Evolutionary conservation across 2,797 vertebrate species (phyloP).

Genomic region (Danio kyathit): DNA sequence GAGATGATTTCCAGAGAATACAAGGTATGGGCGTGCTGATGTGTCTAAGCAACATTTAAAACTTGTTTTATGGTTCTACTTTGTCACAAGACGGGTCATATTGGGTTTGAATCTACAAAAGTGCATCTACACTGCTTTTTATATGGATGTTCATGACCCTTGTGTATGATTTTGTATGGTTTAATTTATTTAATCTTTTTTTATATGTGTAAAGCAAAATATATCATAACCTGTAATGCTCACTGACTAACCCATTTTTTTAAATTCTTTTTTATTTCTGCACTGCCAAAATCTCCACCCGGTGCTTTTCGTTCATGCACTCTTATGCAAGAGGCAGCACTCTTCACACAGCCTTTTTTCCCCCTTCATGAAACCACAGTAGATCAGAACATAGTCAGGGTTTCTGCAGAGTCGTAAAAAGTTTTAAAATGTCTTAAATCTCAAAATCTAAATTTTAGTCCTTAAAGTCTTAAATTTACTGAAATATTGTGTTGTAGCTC

Average conservation of each 20-base stretch:
- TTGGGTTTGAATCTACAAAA: background rate
- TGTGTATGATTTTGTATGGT: background rate
- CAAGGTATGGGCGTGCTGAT: constrained; percentile 78
- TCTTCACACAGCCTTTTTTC: constrained; percentile 14
- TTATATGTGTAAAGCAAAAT: background rate
- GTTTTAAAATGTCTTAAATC: background rate
- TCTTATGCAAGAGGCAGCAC: constrained; percentile 39
- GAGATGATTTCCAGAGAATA: constrained; percentile 84
- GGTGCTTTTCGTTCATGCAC: background rate
- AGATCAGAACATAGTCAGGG: background rate
- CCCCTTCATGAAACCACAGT: background rate
- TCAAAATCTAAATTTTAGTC: too few species aligned
- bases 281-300: constrained; percentile 35
- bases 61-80: background rate
- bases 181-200: background rate
- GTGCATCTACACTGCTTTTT: background rate
- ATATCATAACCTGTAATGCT: background rate
- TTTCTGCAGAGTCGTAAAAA: background rate
- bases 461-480: too few species aligned
- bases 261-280: background rate
- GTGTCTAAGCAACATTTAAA: background rate
- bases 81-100: background rate
- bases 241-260: constrained; percentile 7
- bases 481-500: too few species aligned
- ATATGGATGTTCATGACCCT: background rate